These are phyloP conservation scores for Phyllostomus hastatus DNA, from an alignment of 2,113 vertebrate species.

Conservation along the genomic window DNA sequence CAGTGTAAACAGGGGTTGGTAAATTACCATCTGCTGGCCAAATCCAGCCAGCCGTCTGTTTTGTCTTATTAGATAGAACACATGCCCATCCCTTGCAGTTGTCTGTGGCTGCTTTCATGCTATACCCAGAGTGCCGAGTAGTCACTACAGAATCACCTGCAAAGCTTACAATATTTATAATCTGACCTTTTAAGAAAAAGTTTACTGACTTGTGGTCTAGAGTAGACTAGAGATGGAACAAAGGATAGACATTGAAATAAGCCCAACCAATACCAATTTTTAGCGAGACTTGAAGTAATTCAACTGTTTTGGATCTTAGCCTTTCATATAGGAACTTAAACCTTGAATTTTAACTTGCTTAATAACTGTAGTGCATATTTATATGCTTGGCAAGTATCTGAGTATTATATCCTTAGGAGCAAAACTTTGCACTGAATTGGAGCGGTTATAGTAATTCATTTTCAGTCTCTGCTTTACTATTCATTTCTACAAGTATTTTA, in stretches of 20 bases:
- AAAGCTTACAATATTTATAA: neutral
- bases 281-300: neutral
- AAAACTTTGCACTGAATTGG: neutral
- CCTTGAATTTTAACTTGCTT: neutral
- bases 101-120: neutral
- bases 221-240: neutral
- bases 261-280: neutral
- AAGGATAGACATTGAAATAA: neutral
- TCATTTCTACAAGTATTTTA: conserved; percentile 27
- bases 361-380: neutral
- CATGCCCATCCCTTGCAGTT: neutral
- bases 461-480: conserved; percentile 18
- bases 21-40: neutral
- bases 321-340: neutral
- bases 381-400: neutral
- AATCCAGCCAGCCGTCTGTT: neutral
- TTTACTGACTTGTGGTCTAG: neutral
- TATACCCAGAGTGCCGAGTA: neutral
- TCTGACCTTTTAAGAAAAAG: neutral
- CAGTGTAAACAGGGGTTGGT: neutral
- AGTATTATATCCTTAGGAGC: neutral
- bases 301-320: neutral
- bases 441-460: neutral
- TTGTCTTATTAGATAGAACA: neutral
- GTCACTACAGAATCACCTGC: neutral